Conservation (phyloP, 64 coral and sea anemone species). For the Hydrozoanthus tunicans region DNA sequence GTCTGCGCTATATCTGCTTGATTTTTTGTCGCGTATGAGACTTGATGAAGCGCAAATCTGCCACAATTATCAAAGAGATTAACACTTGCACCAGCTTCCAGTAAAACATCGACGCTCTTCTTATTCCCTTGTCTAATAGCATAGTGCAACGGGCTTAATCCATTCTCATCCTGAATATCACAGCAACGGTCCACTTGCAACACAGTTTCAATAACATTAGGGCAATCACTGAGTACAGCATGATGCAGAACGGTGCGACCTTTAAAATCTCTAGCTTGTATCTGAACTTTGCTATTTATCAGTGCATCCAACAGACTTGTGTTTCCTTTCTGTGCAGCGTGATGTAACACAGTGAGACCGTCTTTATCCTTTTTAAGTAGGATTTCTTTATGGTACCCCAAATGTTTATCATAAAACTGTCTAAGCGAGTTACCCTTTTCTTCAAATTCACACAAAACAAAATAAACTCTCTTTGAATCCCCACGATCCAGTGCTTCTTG, state of each 20-base stretch:
- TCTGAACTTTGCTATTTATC: background rate
- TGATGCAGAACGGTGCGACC: slow-evolving; percentile 12
- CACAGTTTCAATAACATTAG: background rate
- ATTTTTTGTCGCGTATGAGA: background rate
- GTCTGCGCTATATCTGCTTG: background rate
- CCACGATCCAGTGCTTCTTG: background rate
- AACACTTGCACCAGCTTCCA: background rate
- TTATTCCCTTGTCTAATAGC: slow-evolving; percentile 9
- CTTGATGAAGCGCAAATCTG: slow-evolving; percentile 6
- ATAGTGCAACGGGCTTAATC: slow-evolving; percentile 15
- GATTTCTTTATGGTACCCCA: background rate
- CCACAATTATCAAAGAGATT: background rate
- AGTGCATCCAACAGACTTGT: background rate
- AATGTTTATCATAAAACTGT: background rate
- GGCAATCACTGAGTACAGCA: background rate
- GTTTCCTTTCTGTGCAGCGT: background rate
- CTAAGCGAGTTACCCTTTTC: background rate
- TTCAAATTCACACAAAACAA: background rate
- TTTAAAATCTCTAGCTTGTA: background rate
- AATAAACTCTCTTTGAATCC: background rate
- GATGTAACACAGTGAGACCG: slow-evolving; percentile 3
- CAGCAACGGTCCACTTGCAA: background rate
- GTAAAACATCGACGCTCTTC: background rate
- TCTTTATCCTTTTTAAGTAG: background rate
- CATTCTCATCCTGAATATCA: background rate